Percentiles rank a stretch among this genome's conserved stretches.
Conservation (phyloP, 2,797 vertebrate genomes). For the Siniperca scherzeri region DNA sequence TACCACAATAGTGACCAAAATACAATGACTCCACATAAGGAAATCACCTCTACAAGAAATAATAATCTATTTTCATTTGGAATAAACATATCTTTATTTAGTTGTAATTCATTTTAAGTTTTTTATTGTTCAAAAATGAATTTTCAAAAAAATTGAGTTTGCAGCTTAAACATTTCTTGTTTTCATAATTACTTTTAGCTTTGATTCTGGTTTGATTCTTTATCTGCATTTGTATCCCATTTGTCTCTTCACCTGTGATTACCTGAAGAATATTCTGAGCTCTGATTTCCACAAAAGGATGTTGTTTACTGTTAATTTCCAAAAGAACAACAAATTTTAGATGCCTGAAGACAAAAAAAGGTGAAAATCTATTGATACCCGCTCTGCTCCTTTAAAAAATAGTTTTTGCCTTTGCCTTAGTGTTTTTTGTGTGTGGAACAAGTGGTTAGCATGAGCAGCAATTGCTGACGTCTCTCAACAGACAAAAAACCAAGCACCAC, state of each 20-base stretch:
- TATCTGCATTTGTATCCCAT: neutral
- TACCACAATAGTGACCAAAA: neutral
- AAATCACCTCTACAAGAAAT: neutral
- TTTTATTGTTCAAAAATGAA: no score
- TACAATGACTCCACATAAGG: neutral
- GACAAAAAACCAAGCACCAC: neutral
- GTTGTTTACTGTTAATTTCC: neutral
- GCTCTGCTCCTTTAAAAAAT: neutral
- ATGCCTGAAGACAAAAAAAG: neutral
- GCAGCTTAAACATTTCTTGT: neutral
- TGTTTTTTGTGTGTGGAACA: neutral
- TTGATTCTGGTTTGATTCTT: neutral
- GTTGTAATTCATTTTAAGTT: no score
- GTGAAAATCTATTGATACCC: neutral
- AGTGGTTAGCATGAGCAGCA: neutral
- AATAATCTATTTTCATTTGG: neutral
- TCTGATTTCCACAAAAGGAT: neutral
- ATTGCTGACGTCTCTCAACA: neutral
- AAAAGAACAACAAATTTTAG: neutral
- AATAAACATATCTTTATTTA: neutral
- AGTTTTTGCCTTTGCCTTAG: neutral
- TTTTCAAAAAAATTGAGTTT: no score
- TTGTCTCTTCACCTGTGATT: neutral
- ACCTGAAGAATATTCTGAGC: neutral
- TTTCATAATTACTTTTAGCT: neutral